Percentiles rank a stretch among this genome's conserved stretches.
phyloP scores from a whole-genome alignment of 2,113 vertebrate species.

The Daboia siamensis region DNA sequence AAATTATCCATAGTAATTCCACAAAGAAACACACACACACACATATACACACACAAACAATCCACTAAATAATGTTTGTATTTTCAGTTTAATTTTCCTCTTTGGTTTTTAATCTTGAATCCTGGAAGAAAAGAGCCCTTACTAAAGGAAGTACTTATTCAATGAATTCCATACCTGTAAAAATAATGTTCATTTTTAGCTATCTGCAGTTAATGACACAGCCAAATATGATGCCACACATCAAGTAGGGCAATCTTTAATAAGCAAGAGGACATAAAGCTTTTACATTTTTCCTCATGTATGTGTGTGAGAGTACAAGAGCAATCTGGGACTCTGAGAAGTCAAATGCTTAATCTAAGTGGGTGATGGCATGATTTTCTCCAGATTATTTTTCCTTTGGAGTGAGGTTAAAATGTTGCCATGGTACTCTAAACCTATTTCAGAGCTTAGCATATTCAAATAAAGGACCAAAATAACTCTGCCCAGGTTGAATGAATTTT shows the following conservation, averaged over 20 bases:
- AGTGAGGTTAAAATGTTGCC: background rate
- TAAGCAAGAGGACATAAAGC: background rate
- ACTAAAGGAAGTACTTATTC: background rate
- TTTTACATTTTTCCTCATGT: background rate
- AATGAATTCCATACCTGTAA: background rate
- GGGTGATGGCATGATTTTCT: background rate
- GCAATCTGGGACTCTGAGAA: background rate
- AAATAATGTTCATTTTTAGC: background rate
- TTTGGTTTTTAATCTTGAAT: background rate
- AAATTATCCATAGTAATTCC: conserved; percentile 31
- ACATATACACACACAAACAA: background rate
- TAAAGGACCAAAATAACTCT: background rate
- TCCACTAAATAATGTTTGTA: background rate
- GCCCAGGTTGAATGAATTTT: background rate
- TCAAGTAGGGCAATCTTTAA: background rate
- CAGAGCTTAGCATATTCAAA: background rate
- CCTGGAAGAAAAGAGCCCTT: background rate
- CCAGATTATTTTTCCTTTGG: background rate
- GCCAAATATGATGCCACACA: background rate
- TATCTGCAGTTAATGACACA: background rate
- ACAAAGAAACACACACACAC: background rate
- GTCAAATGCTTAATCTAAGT: background rate
- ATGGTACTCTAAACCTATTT: background rate
- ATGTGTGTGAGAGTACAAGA: background rate
- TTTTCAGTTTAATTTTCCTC: background rate